Evolutionary conservation across 1,140 invertebrate genomes (phyloP).

Genomic region (Heliconius himera): DNA sequence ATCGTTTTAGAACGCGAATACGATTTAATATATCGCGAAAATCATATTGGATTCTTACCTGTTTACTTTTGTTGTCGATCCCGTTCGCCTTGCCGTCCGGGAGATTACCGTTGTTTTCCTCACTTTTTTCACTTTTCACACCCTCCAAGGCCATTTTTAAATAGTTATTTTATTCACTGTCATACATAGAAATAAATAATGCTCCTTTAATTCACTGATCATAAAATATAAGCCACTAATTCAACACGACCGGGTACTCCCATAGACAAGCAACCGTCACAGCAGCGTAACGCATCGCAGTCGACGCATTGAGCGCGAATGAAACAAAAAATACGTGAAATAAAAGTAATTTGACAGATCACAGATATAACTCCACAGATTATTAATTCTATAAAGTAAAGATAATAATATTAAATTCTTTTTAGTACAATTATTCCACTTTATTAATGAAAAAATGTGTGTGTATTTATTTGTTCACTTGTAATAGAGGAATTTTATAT

Average conservation of each 20-base stretch:
- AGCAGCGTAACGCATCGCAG: constrained; percentile 55
- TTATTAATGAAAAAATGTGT: neutral
- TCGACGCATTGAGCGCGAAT: constrained; percentile 76
- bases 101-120: constrained; percentile 75
- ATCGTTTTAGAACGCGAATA: neutral
- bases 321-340: constrained; percentile 55
- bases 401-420: neutral
- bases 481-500: neutral
- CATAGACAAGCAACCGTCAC: constrained; percentile 67
- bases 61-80: constrained; percentile 79
- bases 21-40: constrained; percentile 31
- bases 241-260: constrained; percentile 70
- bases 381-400: neutral
- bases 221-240: constrained; percentile 68
- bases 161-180: constrained; percentile 74
- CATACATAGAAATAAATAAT: constrained; percentile 67
- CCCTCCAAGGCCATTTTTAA: constrained; percentile 79
- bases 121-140: constrained; percentile 81
- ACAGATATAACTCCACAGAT: neutral
- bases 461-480: neutral
- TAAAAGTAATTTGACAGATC: constrained; percentile 36
- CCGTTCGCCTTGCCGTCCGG: constrained; percentile 75
- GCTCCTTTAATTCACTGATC: constrained; percentile 60
- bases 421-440: neutral
- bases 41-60: constrained; percentile 55